Base-by-base conservation (phyloP, 2,888 invertebrate species). In the Beris chalybata region DNA sequence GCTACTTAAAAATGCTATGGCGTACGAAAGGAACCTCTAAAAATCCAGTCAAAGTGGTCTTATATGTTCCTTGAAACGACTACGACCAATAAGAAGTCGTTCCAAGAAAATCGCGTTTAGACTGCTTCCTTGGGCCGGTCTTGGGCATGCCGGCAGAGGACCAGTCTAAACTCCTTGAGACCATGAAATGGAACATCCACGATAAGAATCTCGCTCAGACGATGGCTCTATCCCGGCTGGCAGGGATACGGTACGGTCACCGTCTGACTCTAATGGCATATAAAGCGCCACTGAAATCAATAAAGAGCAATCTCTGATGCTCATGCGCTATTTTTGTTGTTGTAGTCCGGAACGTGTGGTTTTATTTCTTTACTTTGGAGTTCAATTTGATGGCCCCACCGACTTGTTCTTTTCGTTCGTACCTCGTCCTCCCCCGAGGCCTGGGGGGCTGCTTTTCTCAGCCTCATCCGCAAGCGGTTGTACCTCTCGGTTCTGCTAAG, bases 31-130 rank as follows among this genome's bases (percentile, higher is more conserved):
- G 61, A 65, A 68, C 52, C 52, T 66, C 67, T 61, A 68, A 68
- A 68, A 67, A 70, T 67, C 67, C 68, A 70, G 69, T 66, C 64
- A 69, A 68, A 70, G 66, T 61, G 65, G 57, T 67, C 66, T 67
- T 67, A 69, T 67, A 67, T 70, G 69, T 69, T 70, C 67, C 66
- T 68, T 65, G 57, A 70, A 71, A 71, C 68, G 70, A 69, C 69
- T 69, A 74, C 74, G 74, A 73, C 75, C 75, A 75, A 75, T 75
- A 75, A 75, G 75, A 74, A 74, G 72, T 71, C 73, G 74, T 73
- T 74, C 70, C 54, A 50, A 66, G 65, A 63, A 70, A 69, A 70
- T 67, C 57, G 54, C 66, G 68, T 66, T 69, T 64, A 71, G 70
- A 71, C 64, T 68, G 67, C 64, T 50, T 68, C 54, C 64, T 66